phyloP scores from a whole-genome alignment of 2,113 vertebrate genomes.

The Polypterus senegalus region DNA sequence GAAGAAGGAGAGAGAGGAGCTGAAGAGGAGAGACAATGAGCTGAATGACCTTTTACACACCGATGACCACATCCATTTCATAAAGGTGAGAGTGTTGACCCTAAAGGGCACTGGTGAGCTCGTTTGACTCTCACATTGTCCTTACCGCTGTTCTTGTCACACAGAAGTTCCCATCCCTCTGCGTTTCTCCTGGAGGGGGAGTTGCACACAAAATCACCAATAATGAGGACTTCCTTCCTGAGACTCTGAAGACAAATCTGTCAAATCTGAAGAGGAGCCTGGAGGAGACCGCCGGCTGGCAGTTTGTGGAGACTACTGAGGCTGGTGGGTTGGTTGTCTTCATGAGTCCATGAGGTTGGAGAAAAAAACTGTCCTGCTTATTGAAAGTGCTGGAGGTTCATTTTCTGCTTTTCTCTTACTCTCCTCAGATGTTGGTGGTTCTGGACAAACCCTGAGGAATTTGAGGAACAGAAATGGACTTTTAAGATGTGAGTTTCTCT shows the following conservation, averaged over 20 bases:
- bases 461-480: too few relatives aligned
- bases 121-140: background rate
- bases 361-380: too few relatives aligned
- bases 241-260: constrained; percentile 44
- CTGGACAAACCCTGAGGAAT: too few relatives aligned
- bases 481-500: too few relatives aligned
- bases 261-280: constrained; percentile 40
- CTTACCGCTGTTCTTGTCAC: background rate
- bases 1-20: constrained; percentile 48
- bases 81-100: constrained; percentile 36
- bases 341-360: too few relatives aligned
- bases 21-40: constrained; percentile 44
- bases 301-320: too few relatives aligned
- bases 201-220: constrained; percentile 48
- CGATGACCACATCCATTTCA: constrained; percentile 44
- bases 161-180: constrained; percentile 31
- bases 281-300: constrained; percentile 29
- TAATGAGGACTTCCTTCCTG: constrained; percentile 49
- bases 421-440: too few relatives aligned
- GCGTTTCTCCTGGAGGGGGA: constrained; percentile 28
- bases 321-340: too few relatives aligned
- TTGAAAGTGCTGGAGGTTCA: too few relatives aligned
- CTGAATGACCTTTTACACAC: constrained; percentile 37
- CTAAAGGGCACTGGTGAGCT: background rate
- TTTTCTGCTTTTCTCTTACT: too few relatives aligned